These are phyloP conservation scores for Petromus typicus DNA, from an alignment of 2,113 vertebrate species.

Conservation along the genomic window DNA sequence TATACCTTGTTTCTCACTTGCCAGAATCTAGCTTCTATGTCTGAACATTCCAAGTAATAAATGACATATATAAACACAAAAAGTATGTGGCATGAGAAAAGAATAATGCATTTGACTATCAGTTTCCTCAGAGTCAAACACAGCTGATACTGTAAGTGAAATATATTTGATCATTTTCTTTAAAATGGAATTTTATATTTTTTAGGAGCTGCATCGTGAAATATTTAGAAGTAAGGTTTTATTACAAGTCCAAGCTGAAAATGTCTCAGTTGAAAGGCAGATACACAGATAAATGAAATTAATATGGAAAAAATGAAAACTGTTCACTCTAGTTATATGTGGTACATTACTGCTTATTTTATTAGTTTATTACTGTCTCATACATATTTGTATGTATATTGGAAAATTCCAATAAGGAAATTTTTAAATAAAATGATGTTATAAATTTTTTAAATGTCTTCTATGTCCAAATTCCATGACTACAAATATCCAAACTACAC, in stretches of 20 bases:
- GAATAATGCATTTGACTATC: background rate
- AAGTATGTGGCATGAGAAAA: background rate
- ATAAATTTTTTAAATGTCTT: background rate
- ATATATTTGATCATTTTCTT: background rate
- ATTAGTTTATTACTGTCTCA: slow-evolving; percentile 5
- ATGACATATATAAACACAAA: background rate
- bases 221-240: background rate
- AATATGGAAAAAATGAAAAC: slow-evolving; percentile 36
- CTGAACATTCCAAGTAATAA: slow-evolving; percentile 27
- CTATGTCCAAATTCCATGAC: background rate
- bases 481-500: background rate
- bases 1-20: slow-evolving; percentile 31
- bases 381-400: background rate
- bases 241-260: slow-evolving; percentile 38
- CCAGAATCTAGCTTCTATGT: background rate
- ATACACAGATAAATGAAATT: background rate
- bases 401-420: slow-evolving; percentile 47
- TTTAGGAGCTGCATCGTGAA: background rate
- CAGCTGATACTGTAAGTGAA: background rate
- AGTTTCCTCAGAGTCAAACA: background rate
- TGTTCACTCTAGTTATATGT: background rate
- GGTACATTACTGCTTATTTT: background rate
- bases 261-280: background rate
- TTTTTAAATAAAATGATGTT: background rate
- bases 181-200: background rate